Evolutionary conservation across 2,797 vertebrate genomes (phyloP).

Genomic region (Telmatherina bonti): DNA sequence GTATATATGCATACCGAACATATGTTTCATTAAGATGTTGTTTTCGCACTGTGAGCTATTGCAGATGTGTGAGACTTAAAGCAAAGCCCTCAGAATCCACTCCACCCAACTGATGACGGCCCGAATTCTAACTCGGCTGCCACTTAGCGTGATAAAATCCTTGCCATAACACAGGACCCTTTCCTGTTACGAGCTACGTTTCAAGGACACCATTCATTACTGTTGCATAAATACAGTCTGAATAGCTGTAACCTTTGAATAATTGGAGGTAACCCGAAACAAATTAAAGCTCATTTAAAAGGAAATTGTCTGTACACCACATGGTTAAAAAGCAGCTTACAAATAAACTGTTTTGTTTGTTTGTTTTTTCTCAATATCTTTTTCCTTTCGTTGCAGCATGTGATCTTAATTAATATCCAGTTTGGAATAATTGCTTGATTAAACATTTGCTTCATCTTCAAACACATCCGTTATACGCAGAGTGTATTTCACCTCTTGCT

Average conservation of each 20-base stretch:
- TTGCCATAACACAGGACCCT: constrained; percentile 5
- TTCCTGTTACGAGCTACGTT: constrained; percentile 10
- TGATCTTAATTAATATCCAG: background rate
- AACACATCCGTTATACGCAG: constrained; percentile 4
- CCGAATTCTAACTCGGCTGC: constrained; percentile 14
- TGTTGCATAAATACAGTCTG: constrained; percentile 17
- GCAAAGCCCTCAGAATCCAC: constrained; percentile 17
- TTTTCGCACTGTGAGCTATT: constrained; percentile 28
- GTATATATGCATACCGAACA: constrained; percentile 29
- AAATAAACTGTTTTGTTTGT: background rate
- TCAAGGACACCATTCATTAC: constrained; percentile 30
- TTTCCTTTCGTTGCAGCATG: background rate
- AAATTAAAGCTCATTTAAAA: constrained; percentile 34
- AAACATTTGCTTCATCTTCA: constrained; percentile 4
- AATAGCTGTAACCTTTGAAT: constrained; percentile 33
- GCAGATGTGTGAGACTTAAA: constrained; percentile 27
- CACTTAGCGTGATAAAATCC: constrained; percentile 29
- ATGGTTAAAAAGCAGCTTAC: constrained; percentile 10
- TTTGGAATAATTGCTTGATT: constrained; percentile 18
- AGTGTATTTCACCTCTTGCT: background rate
- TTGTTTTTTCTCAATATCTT: background rate
- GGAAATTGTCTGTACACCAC: background rate
- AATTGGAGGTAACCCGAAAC: constrained; percentile 31
- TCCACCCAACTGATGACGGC: constrained; percentile 23
- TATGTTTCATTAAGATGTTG: constrained; percentile 50